Percentiles rank a stretch among this genome's conserved stretches.
Evolutionary conservation across 2,113 vertebrate genomes (phyloP).

Genomic region (Mormoops blainvillei): DNA sequence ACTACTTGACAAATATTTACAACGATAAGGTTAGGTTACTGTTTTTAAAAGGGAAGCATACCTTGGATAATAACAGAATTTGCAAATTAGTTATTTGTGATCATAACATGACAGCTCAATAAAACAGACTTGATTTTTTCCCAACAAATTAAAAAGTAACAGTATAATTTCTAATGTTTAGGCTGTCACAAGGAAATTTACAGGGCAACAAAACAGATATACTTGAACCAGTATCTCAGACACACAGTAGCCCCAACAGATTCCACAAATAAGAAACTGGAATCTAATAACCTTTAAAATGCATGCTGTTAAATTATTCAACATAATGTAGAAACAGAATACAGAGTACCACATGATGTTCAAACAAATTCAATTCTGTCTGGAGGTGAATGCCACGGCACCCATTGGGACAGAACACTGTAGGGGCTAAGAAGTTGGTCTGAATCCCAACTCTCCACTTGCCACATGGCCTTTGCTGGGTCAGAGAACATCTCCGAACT

Average conservation of each 20-base stretch:
- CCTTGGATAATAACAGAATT: background rate
- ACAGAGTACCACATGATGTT: background rate
- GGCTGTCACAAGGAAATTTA: background rate
- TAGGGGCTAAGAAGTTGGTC: background rate
- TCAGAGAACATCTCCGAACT: background rate
- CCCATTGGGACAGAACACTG: background rate
- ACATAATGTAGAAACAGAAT: background rate
- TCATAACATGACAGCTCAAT: background rate
- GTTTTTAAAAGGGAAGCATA: background rate
- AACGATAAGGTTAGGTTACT: background rate
- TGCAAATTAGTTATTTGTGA: background rate
- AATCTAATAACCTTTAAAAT: background rate
- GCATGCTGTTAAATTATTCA: background rate
- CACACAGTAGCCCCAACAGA: background rate
- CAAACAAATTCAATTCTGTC: background rate
- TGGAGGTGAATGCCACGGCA: background rate
- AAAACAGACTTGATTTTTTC: background rate
- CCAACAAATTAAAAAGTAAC: background rate
- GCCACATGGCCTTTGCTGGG: background rate
- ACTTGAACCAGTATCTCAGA: background rate
- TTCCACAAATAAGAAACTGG: background rate
- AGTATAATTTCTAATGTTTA: background rate
- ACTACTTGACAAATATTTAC: background rate
- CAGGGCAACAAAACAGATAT: background rate
- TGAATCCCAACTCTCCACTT: background rate